Conservation (phyloP, 2,113 vertebrate genomes). For the Gopherus evgoodei region DNA sequence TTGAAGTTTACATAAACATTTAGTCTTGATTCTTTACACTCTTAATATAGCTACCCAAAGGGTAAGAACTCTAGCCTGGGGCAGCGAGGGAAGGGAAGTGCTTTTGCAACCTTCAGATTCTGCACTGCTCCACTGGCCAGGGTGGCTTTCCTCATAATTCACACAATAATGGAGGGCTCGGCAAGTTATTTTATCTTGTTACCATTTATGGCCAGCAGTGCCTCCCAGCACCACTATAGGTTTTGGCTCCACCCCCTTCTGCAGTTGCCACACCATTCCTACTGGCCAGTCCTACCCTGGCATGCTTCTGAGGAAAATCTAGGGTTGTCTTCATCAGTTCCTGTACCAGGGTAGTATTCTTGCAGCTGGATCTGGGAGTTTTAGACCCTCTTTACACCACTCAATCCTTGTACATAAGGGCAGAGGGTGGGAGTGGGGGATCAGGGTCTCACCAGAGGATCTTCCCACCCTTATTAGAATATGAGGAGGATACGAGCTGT, state of each 20-base stretch:
- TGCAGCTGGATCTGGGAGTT: not conserved
- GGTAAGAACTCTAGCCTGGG: not conserved
- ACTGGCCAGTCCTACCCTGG: not conserved
- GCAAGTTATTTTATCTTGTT: accelerated
- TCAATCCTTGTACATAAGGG: not conserved
- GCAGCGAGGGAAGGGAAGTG: not conserved
- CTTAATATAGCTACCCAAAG: not conserved
- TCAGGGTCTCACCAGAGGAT: accelerated
- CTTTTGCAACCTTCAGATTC: accelerated
- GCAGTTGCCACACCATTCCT: not conserved
- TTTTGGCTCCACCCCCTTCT: not conserved
- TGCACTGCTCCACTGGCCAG: accelerated
- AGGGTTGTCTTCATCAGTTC: not conserved
- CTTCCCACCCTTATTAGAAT: not conserved
- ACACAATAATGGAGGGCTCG: not conserved
- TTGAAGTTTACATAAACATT: constrained; percentile 8
- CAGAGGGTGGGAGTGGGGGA: not conserved
- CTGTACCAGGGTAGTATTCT: not conserved
- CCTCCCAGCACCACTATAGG: accelerated
- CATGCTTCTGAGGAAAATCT: accelerated
- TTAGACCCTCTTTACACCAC: not conserved
- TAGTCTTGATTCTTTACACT: not conserved
- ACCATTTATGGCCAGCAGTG: not conserved
- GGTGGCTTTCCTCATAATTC: not conserved
- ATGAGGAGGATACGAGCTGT: not conserved